Percentiles rank a stretch among this genome's conserved stretches.
phyloP scores from a whole-genome alignment of 1,140 invertebrate genomes.

The Lutraria rhynchaena region DNA sequence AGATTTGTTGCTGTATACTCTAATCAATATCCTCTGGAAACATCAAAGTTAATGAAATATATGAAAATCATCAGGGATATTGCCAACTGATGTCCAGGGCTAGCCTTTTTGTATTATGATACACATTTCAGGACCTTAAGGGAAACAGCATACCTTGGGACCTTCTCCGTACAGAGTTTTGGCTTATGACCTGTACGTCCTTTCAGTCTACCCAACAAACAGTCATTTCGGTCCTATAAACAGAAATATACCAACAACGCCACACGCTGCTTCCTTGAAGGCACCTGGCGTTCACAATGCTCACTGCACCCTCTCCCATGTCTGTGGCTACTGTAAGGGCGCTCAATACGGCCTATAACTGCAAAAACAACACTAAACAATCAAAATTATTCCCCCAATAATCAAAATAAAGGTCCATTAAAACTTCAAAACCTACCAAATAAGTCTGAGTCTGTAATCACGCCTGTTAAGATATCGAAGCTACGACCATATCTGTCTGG shows the following conservation, averaged over 20 bases:
- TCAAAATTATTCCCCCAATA: background rate
- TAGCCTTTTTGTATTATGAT: constrained; percentile 34
- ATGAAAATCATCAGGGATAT: constrained; percentile 35
- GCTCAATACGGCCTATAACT: background rate
- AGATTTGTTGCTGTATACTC: constrained; percentile 5
- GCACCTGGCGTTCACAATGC: too few relatives aligned
- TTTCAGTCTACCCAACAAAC: too few relatives aligned
- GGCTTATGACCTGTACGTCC: too few relatives aligned
- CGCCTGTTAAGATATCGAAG: background rate
- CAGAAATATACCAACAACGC: too few relatives aligned
- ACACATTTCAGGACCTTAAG: constrained; percentile 16
- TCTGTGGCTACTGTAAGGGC: constrained; percentile 40
- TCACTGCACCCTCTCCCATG: constrained; percentile 9
- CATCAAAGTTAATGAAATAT: constrained; percentile 20
- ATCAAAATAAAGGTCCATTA: background rate
- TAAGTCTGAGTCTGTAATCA: background rate
- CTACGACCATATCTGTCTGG: background rate
- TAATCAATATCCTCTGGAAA: constrained; percentile 16
- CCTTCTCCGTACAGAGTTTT: too few relatives aligned
- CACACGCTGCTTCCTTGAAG: too few relatives aligned
- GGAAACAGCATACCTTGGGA: too few relatives aligned
- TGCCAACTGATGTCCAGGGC: background rate
- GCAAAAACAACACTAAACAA: constrained; percentile 3
- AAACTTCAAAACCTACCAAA: background rate
- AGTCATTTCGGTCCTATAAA: too few relatives aligned